Base-by-base conservation (phyloP, 37 sponge, comb jelly and placozoan species). In the Bolinopsis microptera region DNA sequence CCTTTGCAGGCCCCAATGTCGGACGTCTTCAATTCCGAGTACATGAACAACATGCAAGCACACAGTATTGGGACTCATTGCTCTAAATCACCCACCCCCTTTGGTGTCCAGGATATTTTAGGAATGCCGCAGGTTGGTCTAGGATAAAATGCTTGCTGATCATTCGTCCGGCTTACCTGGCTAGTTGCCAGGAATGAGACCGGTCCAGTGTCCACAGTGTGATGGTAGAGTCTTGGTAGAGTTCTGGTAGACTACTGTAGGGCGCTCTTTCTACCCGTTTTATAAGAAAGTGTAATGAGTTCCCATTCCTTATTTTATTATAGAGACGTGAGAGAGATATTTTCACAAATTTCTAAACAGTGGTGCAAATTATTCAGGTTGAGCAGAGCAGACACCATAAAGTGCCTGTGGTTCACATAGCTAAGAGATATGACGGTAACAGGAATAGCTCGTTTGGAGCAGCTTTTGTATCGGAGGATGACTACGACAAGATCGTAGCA, bases 81-180 rank as follows among this genome's bases (percentile, higher is more conserved):
- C 28, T 38, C 90, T 48, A 86, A 86, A 38, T 86, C 90, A 9
- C 90, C 90, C 38, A 86, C 90, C 90, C 90, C 90, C 0, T 86
- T 86, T 34, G 90, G 90, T 8, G 90, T 86, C 27, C 90, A 86
- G 90, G 90, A 86, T 40, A 86, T 86, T 34, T 34, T 86, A 22
- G 90, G 90, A 86, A 86, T 86, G 90, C 35, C 90, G 24, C 90
- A 86, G 90, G 90, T 86, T n/a, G 26, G 90, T 82, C 83, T 21
- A 24, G 30, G 38, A 8, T 82, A 72, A 72, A 72, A 8, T n/a
- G n/a, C 75, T n/a, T 23, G 3, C 31, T 24, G 31, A 30, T 72
- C 31, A 8, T 30, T 72, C 5, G 75, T 72, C 31, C n/a, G 3
- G 26, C 5, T 8, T 3, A 72, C 75, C 61, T 48, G 61, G 61